Evolutionary conservation across 2,113 vertebrate species (phyloP).

Genomic region (Epinephelus cyanopodus): DNA sequence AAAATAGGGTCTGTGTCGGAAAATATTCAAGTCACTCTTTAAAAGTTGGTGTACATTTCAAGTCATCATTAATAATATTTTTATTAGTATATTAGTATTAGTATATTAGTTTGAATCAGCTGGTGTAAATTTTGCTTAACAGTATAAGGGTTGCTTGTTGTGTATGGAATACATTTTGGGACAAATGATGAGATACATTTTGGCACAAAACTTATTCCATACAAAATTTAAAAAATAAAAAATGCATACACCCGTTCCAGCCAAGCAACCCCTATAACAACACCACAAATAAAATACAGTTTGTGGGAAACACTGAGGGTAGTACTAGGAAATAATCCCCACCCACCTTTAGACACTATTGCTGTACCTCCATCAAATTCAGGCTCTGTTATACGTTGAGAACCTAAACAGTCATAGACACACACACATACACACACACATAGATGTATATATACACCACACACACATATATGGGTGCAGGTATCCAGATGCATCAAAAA

Average conservation of each 20-base stretch:
- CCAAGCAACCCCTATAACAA: not conserved
- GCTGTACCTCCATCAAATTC: conserved; percentile 94
- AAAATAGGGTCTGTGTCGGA: too few species aligned
- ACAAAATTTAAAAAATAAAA: not conserved
- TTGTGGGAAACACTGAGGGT: conserved; percentile 49
- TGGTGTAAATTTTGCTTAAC: not conserved
- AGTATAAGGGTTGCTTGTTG: not conserved
- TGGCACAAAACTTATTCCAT: not conserved
- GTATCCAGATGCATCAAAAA: conserved; percentile 44
- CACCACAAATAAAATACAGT: conserved; percentile 50
- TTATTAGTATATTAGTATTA: too few species aligned
- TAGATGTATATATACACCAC: conserved; percentile 12
- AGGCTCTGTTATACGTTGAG: conserved; percentile 96
- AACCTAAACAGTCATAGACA: conserved; percentile 91
- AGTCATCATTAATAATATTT: not conserved
- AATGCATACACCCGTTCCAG: not conserved
- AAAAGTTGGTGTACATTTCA: not conserved
- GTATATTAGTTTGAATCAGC: not conserved
- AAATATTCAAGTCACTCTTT: too few species aligned
- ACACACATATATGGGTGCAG: conserved; percentile 54
- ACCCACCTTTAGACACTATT: conserved; percentile 97
- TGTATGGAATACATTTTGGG: not conserved
- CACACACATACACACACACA: conserved; percentile 53
- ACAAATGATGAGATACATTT: not conserved
- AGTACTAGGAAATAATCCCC: conserved; percentile 71